Base-by-base conservation (phyloP, 2,113 vertebrate genomes). In the Triplophysa siluroides region DNA sequence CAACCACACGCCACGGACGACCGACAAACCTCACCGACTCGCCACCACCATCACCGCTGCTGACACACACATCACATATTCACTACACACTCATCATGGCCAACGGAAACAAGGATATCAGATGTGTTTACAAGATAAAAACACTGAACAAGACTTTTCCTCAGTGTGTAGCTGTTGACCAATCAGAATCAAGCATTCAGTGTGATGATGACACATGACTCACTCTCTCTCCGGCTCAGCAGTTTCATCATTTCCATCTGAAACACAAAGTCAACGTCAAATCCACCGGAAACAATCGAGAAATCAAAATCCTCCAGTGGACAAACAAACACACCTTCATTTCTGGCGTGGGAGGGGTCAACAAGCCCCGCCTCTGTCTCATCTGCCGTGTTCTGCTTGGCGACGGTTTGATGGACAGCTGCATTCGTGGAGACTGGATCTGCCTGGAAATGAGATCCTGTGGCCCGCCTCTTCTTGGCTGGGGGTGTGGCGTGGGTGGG, bases 1-100 rank as follows among this genome's bases (percentile, higher is more conserved):
- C 97, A 78, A 98, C 96, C 0, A 95, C 89, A 38, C 98, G 93
- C 98, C 98, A 99, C 0, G 98, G 98, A 4, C 97, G 95, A 85
- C 95, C 92, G 0, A 98, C 23, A 86, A 98, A 99, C 43, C 91
- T 91, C 78, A 95, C 5, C 0, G 23, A 3, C 47, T 19, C 45
- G 18, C 81, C 14, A n/a, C 72, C 18, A 21, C 60, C 12, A 4
- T 63, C 33, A 0, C 23, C 13, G 24, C 19, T 16, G 4, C 2
- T 1, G 4, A 68, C 23, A 72, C 56, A 80, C 16, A 83, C 60
- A 64, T 24, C 61, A 56, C n/a, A 65, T 18, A 65, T 2, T 58
- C 19, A 58, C 1, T 1, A n/a, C 54, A 54, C 52, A 18, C 4
- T 33, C 5, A 5, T 33, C 29, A 12, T 4, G 10, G 47, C 47